These are phyloP conservation scores for Catamblyrhynchus diadema DNA, from an alignment of 2,797 vertebrate species.

Conservation along the genomic window DNA sequence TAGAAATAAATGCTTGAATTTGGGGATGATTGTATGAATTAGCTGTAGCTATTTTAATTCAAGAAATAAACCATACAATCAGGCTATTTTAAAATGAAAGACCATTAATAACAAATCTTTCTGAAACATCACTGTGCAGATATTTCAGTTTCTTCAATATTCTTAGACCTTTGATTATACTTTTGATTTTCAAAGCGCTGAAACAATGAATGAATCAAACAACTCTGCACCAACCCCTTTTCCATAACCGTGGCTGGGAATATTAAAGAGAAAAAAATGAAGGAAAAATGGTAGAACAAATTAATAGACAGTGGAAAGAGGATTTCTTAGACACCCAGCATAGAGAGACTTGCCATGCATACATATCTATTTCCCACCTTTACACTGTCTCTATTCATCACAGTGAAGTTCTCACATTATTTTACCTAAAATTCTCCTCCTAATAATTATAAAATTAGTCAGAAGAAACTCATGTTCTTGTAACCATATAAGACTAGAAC, in stretches of 20 bases:
- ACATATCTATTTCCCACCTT: not conserved
- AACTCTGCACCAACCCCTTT: not conserved
- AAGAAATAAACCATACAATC: not conserved
- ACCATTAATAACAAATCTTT: not conserved
- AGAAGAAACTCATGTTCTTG: not conserved
- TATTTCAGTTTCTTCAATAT: not conserved
- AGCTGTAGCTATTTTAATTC: not conserved
- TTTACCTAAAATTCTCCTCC: not conserved
- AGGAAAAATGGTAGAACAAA: not conserved
- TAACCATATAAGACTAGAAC: not conserved
- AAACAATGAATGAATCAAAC: not conserved
- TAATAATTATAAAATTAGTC: not conserved
- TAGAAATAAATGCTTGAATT: not conserved
- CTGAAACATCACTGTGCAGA: not conserved
- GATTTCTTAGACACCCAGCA: not conserved
- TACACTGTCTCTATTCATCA: not conserved
- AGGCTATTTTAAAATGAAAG: not conserved
- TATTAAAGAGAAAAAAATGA: not conserved
- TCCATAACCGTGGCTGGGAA: not conserved
- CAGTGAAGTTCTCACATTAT: not conserved
- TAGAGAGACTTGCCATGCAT: not conserved
- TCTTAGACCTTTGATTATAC: not conserved
- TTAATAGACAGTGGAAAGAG: not conserved
- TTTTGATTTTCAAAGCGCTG: not conserved
- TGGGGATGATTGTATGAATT: not conserved